Evolutionary conservation across 2,888 invertebrate genomes (phyloP).

Genomic region (Hirtodrosophila confusa): DNA sequence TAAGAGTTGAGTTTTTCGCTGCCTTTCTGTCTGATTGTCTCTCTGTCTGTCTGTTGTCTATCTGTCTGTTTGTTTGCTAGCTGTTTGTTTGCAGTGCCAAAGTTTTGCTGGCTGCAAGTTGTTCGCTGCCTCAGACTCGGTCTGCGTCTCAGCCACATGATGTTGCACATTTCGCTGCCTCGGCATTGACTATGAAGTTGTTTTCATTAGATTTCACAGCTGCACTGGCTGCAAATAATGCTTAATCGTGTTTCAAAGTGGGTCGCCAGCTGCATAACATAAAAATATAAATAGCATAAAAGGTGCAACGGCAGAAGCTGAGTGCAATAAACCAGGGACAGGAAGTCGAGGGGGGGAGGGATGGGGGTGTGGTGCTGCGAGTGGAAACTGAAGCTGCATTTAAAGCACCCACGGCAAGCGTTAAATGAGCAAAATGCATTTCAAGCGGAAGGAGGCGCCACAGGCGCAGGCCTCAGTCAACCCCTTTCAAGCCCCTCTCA

Average conservation of each 20-base stretch:
- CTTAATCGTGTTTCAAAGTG: conserved; percentile 54
- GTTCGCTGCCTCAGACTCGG: conserved; percentile 37
- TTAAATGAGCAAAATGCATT: conserved; percentile 62
- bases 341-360: too few species aligned
- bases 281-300: conserved; percentile 6
- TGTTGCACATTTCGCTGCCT: conserved; percentile 66
- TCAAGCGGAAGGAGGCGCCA: conserved; percentile 49
- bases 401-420: conserved; percentile 25
- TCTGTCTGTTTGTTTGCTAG: conserved; percentile 32
- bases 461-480: conserved; percentile 12
- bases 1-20: conserved; percentile 39
- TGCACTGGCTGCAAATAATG: conserved; percentile 43
- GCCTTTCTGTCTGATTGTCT: conserved; percentile 4
- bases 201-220: conserved; percentile 58
- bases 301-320: conserved; percentile 9
- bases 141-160: conserved; percentile 30
- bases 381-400: neutral
- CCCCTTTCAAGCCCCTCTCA: neutral
- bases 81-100: conserved; percentile 54
- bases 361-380: too few species aligned
- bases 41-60: conserved; percentile 13
- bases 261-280: conserved; percentile 15
- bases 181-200: conserved; percentile 48
- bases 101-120: conserved; percentile 43
- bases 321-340: too few species aligned